Evolutionary conservation across 2,797 vertebrate genomes (phyloP).

Genomic region (Amniataba percoides): DNA sequence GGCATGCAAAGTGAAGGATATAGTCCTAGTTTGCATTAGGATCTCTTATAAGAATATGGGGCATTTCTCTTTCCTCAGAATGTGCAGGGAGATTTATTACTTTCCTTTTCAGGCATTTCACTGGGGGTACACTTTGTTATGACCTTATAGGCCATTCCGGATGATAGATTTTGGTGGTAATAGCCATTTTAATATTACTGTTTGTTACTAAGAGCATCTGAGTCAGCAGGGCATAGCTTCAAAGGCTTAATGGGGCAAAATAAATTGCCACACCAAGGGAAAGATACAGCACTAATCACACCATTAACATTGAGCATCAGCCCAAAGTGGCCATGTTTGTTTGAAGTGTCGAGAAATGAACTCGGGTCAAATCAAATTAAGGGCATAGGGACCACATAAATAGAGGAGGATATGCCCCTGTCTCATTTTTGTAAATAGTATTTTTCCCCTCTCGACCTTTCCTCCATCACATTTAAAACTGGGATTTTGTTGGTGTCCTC

Average conservation of each 20-base stretch:
- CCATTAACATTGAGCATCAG: conserved; percentile 83
- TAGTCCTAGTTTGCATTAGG: conserved; percentile 7
- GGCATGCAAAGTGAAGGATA: background rate
- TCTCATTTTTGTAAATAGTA: conserved; percentile 41
- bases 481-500: conserved; percentile 45
- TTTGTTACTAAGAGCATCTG: conserved; percentile 84
- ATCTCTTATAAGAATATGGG: conserved; percentile 18
- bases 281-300: conserved; percentile 80
- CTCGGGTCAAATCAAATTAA: conserved; percentile 78
- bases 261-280: conserved; percentile 81
- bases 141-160: conserved; percentile 75
- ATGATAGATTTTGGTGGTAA: conserved; percentile 80
- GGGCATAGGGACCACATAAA: conserved; percentile 57
- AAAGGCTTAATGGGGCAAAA: conserved; percentile 82
- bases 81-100: conserved; percentile 64
- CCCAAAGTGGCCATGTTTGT: conserved; percentile 79
- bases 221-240: conserved; percentile 83
- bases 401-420: conserved; percentile 25
- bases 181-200: conserved; percentile 83
- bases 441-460: conserved; percentile 38
- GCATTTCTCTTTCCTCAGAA: conserved; percentile 43
- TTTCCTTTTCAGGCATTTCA: conserved; percentile 68
- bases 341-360: conserved; percentile 75
- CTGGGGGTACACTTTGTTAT: conserved; percentile 61
- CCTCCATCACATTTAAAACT: conserved; percentile 37